Evolutionary conservation across 2,113 vertebrate genomes (phyloP).

Genomic region (Triplophysa rosa): DNA sequence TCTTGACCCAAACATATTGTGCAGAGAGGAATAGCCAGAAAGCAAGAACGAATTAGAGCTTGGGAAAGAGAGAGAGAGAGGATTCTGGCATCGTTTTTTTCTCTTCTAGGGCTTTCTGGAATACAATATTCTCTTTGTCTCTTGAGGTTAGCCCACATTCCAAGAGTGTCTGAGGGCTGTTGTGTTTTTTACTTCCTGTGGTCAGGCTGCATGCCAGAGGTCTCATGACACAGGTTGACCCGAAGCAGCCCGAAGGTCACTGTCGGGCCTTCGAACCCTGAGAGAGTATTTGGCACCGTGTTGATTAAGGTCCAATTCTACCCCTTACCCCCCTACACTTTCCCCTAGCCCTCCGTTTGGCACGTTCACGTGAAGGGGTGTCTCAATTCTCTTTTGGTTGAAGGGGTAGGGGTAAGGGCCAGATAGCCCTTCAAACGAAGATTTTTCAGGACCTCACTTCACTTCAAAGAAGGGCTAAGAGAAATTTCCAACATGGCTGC

Average conservation of each 20-base stretch:
- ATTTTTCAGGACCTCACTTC: no score
- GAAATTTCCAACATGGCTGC: no score
- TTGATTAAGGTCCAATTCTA: no score
- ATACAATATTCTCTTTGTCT: slow-evolving; percentile 52
- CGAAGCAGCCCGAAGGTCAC: slow-evolving; percentile 12
- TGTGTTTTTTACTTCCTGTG: slow-evolving; percentile 42
- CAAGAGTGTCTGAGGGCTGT: slow-evolving; percentile 17
- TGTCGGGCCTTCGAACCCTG: neutral
- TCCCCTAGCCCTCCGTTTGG: no score
- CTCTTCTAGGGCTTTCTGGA: slow-evolving; percentile 26
- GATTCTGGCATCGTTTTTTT: slow-evolving; percentile 36
- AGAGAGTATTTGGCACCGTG: neutral
- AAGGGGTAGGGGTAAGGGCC: no score
- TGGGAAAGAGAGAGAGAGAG: slow-evolving; percentile 24
- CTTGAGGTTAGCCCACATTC: slow-evolving; percentile 35
- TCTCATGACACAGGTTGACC: slow-evolving; percentile 49
- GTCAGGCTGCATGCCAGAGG: slow-evolving; percentile 40
- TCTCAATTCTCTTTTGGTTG: no score
- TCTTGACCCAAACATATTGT: slow-evolving; percentile 48
- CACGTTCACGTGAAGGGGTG: no score
- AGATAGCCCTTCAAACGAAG: no score
- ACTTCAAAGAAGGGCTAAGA: no score
- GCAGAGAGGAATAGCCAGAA: slow-evolving; percentile 16
- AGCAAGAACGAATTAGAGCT: slow-evolving; percentile 28
- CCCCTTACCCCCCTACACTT: no score